Base-by-base conservation (phyloP, 2,797 vertebrate genomes). In the Urophycis tenuis region DNA sequence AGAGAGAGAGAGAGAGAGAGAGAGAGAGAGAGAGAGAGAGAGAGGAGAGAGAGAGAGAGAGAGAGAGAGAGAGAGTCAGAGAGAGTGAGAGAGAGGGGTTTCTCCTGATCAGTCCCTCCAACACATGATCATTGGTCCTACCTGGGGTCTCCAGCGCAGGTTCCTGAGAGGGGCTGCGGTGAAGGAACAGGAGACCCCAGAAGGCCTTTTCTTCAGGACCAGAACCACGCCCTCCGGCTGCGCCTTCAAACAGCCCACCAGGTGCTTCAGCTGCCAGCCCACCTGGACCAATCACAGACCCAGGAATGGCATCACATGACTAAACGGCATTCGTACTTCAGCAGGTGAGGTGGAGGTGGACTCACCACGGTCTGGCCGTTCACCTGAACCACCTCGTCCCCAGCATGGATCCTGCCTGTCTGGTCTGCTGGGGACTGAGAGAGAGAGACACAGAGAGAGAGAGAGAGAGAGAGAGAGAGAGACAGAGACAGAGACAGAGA, bases 321-420 rank as follows among this genome's bases (percentile, higher is more conserved):
- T 6, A n/a, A 67, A 17, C 32, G 35, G 32, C 15, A 2, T 12
- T 19, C 8, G 6, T 32, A 17, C 14, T 32, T 31, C 29, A 17
- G 41, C 3, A 17, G 41, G 15, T 9, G 41, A 45, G 41, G 41
- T 1, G 10, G 35, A 45, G 39, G 39, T 45, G 69, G 41, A 87
- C 96, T 96, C 85, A 99, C 97, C 95, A 99, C 97, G 0, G 96
- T 99, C 82, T 99, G 97, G 1, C 35, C 87, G 89, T 98, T 98
- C 87, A 99, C 96, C 85, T 96, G 96, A 45, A 99, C 92, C 76
- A 99, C 96, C 84, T 99, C 96, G 64, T 99, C 97, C 7, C 97
- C 97, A 17, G 96, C 96, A 0, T 99, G 97, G 81, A 99, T 98
- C 92, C 95, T 96, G 85, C 95, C 93, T 33, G 94, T 98, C 81